Base-by-base conservation (phyloP, 2,888 invertebrate species). In the Amiota communis region DNA sequence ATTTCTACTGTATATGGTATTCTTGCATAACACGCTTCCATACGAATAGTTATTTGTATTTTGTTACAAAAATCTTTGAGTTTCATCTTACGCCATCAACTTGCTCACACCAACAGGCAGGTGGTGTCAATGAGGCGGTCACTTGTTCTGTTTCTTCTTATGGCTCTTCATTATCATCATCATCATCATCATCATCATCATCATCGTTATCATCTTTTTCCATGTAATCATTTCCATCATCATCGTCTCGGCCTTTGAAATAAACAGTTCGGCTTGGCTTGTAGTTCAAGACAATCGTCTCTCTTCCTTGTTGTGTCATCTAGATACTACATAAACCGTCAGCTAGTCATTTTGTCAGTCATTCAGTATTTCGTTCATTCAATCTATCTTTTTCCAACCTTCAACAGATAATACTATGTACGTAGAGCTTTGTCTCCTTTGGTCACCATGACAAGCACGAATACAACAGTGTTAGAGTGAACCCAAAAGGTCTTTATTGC, bases 401-500 rank as follows among this genome's bases (percentile, higher is more conserved):
- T 17, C 13, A 17, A 12, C 59, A 59, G 20, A 59, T 17, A 17
- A 20, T 36, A 23, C 2, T 23, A 36, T 36, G 36, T 6, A 36
- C 36, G 6, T 36, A 36, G 6, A 36, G 36, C 36, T 36, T 36
- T 36, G 36, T 53, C 13, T 53, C 8, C 59, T 59, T 20, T n/a
- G 20, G 17, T 59, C 59, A 59, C 17, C 15, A 15, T 46, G 53
- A 53, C 67, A 53, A 17, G 47, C 48, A 48, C 49, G 53, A 51
- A 13, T 63, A 36, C 46, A 4, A 36, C 36, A 36, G 59, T n/a
- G n/a, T n/a, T n/a, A n/a, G n/a, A n/a, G n/a, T 65, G n/a, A 15
- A 68, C 13, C 23, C 53, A 20, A 68, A 67, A 68, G 23, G 67
- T 79, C 75, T 84, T 82, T 81, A 81, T 85, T 81, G 81, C 84